phyloP scores from a whole-genome alignment of 2,113 vertebrate genomes.

The Clinocottus analis region DNA sequence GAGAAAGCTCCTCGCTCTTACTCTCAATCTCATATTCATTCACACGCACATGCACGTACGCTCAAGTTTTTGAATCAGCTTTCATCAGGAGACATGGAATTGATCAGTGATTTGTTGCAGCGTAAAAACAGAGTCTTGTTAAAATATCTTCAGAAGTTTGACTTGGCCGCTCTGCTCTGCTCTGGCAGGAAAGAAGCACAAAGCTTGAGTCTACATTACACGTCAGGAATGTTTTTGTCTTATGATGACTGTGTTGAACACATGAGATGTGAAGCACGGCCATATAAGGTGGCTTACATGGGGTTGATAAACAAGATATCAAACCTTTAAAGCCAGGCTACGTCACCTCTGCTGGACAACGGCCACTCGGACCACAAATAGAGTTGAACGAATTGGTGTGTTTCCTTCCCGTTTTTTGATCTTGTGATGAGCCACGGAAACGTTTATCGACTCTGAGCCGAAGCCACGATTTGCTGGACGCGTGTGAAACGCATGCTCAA shows the following conservation, averaged over 20 bases:
- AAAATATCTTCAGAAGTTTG: constrained; percentile 42
- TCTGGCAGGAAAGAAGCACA: constrained; percentile 41
- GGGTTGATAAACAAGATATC: constrained; percentile 8
- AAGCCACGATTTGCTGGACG: too few relatives aligned
- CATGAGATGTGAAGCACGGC: constrained; percentile 35
- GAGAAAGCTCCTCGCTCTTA: background rate
- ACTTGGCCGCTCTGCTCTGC: constrained; percentile 38
- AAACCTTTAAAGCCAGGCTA: background rate
- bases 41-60: background rate
- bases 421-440: background rate
- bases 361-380: background rate
- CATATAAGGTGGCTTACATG: constrained; percentile 51
- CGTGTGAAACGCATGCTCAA: too few relatives aligned
- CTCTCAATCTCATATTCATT: constrained; percentile 16
- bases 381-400: background rate
- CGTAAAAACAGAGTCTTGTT: constrained; percentile 17
- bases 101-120: constrained; percentile 30
- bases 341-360: background rate
- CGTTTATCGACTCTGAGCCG: background rate
- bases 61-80: constrained; percentile 16
- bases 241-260: constrained; percentile 16
- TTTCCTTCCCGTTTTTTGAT: background rate
- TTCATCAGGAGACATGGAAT: constrained; percentile 40
- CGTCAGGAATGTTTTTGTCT: constrained; percentile 45
- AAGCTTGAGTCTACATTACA: constrained; percentile 18